These are phyloP conservation scores for Ectropis crepuscularia DNA, from an alignment of 2,888 invertebrate genomes.

Conservation along the genomic window DNA sequence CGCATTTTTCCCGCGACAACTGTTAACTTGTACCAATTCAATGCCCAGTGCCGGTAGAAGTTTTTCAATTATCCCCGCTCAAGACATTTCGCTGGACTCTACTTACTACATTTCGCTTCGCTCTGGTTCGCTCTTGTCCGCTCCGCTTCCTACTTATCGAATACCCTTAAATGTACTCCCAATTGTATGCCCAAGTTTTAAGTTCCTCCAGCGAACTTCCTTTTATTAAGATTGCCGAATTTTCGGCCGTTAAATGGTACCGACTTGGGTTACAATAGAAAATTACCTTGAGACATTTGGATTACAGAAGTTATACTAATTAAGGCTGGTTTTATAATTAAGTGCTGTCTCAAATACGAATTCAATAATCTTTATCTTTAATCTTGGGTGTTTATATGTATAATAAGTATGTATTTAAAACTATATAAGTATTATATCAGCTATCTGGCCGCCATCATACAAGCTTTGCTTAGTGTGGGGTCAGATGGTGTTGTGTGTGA, in stretches of 20 bases:
- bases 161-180: slow-evolving; percentile 19
- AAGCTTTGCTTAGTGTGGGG: no score
- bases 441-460: no score
- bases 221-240: background rate
- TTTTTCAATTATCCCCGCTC: slow-evolving; percentile 30
- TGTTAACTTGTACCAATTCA: background rate
- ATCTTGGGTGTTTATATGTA: no score
- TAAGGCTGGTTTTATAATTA: background rate
- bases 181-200: slow-evolving; percentile 4
- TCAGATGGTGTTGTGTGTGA: no score
- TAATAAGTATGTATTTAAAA: no score
- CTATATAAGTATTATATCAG: no score
- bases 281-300: background rate
- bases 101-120: background rate
- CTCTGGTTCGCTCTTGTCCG: background rate
- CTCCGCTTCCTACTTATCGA: slow-evolving; percentile 1
- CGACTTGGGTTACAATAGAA: background rate
- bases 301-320: background rate
- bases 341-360: background rate
- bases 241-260: slow-evolving; percentile 4
- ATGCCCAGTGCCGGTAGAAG: slow-evolving; percentile 16
- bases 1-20: background rate
- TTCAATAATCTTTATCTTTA: no score
- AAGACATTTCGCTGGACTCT: slow-evolving; percentile 14
- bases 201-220: no score